Evolutionary conservation across 2,797 vertebrate genomes (phyloP).

Genomic region (Ficedula albicollis): DNA sequence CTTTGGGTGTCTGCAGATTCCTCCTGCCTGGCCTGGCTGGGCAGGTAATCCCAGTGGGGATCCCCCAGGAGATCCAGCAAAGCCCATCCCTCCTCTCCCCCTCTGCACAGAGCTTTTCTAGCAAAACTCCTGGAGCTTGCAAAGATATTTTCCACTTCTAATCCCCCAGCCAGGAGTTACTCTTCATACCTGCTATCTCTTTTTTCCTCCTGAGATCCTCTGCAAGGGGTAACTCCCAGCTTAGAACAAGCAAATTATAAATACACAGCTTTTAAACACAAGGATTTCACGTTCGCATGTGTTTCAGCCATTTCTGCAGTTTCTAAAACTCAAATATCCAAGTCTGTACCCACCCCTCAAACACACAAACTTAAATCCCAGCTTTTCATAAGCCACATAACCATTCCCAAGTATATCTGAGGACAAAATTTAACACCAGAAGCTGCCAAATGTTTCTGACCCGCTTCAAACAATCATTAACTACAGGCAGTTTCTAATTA

Average conservation of each 20-base stretch:
- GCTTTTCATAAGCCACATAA: not conserved
- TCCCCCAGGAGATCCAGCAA: not conserved
- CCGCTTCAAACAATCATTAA: slow-evolving; percentile 26
- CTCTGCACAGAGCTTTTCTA: not conserved
- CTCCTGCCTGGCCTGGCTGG: not conserved
- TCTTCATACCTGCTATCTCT: not conserved
- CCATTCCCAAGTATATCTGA: not conserved
- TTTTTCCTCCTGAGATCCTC: not conserved
- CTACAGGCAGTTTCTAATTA: slow-evolving; percentile 19
- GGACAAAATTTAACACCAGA: not conserved
- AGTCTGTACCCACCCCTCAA: not conserved
- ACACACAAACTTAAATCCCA: not conserved
- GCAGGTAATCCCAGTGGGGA: slow-evolving; percentile 23
- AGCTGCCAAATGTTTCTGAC: not conserved
- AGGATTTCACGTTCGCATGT: rapidly evolving
- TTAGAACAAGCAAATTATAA: slow-evolving; percentile 5
- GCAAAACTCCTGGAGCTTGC: not conserved
- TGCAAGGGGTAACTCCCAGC: not conserved
- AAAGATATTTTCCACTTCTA: not conserved
- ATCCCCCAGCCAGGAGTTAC: not conserved
- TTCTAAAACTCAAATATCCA: not conserved
- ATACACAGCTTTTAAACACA: not conserved
- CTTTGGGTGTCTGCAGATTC: not conserved
- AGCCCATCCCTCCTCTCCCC: not conserved
- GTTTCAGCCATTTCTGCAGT: not conserved